A percentile compares a stretch with the other conserved stretches of the same genome.
Evolutionary conservation across 2,888 invertebrate species (phyloP).

Genomic region (Elaeidobius kamerunicus): DNA sequence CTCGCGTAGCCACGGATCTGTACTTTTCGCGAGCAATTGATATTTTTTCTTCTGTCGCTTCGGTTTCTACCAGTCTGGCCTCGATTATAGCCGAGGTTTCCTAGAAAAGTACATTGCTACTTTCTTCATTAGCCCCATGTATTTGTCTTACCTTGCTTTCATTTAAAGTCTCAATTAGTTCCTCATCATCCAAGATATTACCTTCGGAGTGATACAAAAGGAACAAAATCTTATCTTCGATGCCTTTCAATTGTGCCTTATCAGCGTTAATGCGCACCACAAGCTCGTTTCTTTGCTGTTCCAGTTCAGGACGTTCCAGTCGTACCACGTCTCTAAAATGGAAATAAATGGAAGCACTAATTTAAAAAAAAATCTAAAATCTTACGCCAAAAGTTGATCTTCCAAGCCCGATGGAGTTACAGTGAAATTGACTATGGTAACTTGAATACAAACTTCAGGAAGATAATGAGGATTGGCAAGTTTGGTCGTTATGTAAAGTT

Average conservation of each 20-base stretch:
- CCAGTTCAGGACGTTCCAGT: constrained; percentile 84
- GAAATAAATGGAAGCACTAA: neutral
- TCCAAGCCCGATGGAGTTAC: constrained; percentile 87
- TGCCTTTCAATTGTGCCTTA: constrained; percentile 76
- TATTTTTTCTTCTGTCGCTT: constrained; percentile 83
- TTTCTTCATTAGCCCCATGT: too few species aligned
- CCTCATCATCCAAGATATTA: constrained; percentile 91
- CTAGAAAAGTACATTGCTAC: constrained; percentile 45
- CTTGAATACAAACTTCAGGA: constrained; percentile 90
- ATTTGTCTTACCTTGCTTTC: constrained; percentile 67
- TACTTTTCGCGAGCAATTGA: constrained; percentile 85
- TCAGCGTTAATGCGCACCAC: constrained; percentile 83
- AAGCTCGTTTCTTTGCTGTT: constrained; percentile 75
- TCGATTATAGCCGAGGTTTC: constrained; percentile 89
- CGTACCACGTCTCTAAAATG: constrained; percentile 76
- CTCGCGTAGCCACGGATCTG: constrained; percentile 79
- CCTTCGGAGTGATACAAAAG: constrained; percentile 80
- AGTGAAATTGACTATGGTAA: constrained; percentile 89
- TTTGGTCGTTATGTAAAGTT: constrained; percentile 88
- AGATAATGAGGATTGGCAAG: constrained; percentile 90
- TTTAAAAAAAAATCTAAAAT: constrained; percentile 33
- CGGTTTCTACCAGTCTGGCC: constrained; percentile 81
- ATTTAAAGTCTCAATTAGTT: constrained; percentile 85
- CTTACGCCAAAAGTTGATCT: constrained; percentile 87
- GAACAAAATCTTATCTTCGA: constrained; percentile 87